These are phyloP conservation scores for Bactericera cockerelli DNA, from an alignment of 1,140 invertebrate genomes.

Conservation along the genomic window DNA sequence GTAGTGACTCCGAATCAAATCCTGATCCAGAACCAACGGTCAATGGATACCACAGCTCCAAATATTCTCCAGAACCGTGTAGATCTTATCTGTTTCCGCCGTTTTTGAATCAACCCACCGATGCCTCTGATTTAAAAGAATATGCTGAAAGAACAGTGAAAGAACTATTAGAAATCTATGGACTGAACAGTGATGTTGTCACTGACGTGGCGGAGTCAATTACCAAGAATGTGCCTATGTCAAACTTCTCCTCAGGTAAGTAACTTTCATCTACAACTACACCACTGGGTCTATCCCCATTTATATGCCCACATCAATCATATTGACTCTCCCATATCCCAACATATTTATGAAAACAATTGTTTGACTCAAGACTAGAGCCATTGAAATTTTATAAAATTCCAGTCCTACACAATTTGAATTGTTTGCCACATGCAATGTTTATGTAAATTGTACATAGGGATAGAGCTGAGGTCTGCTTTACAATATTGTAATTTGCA, in stretches of 20 bases:
- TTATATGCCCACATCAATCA: conserved; percentile 7
- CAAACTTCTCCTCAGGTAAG: conserved; percentile 32
- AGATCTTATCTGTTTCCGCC: conserved; percentile 20
- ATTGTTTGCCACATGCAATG: conserved; percentile 8
- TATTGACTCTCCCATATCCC: conserved; percentile 6
- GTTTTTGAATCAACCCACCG: conserved; percentile 21
- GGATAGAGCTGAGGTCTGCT: neutral
- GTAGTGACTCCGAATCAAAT: conserved; percentile 18
- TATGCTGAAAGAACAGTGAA: conserved; percentile 43
- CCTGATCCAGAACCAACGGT: conserved; percentile 6
- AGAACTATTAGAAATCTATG: conserved; percentile 40
- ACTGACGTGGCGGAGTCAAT: conserved; percentile 30
- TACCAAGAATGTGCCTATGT: conserved; percentile 29
- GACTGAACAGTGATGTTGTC: conserved; percentile 26
- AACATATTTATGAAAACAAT: neutral
- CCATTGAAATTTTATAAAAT: conserved; percentile 7
- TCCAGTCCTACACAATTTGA: conserved; percentile 8
- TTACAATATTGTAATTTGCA: conserved; percentile 8
- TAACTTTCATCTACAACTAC: neutral
- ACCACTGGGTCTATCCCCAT: too few relatives aligned
- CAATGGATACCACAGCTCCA: conserved; percentile 9
- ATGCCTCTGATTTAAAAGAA: conserved; percentile 33
- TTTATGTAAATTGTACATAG: conserved; percentile 6
- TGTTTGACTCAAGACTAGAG: conserved; percentile 1
- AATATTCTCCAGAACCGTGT: conserved; percentile 1